Conservation (phyloP, 2,113 vertebrate genomes). For the Onychostoma macrolepis region DNA sequence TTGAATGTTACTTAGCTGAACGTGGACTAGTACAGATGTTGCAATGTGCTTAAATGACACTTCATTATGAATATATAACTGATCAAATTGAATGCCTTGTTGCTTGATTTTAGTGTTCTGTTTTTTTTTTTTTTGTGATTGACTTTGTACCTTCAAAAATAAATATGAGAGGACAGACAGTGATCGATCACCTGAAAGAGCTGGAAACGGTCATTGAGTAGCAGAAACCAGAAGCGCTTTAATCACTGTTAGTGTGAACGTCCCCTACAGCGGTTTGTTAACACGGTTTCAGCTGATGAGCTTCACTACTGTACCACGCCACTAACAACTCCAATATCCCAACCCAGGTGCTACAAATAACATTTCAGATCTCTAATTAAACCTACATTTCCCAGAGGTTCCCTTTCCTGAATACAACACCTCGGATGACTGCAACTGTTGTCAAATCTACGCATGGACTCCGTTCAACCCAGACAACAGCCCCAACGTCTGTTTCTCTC, state of each 20-base stretch:
- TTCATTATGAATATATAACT: too few species aligned
- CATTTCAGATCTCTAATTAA: slow-evolving; percentile 24
- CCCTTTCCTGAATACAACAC: neutral
- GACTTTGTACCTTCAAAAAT: too few species aligned
- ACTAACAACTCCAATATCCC: slow-evolving; percentile 22
- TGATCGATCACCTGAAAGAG: neutral
- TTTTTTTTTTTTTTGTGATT: too few species aligned
- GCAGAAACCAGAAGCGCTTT: neutral
- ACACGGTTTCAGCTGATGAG: neutral
- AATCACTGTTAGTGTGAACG: neutral
- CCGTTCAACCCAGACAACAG: slow-evolving; percentile 19
- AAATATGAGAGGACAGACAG: neutral
- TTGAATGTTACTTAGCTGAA: too few species aligned
- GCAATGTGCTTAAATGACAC: too few species aligned
- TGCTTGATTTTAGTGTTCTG: too few species aligned
- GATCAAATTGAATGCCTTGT: too few species aligned
- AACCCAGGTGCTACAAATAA: neutral
- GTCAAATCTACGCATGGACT: slow-evolving; percentile 21
- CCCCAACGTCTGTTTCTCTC: neutral
- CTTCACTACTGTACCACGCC: slow-evolving; percentile 6
- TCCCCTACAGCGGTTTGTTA: neutral
- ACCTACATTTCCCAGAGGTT: slow-evolving; percentile 40
- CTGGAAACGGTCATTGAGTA: neutral
- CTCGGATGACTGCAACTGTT: slow-evolving; percentile 8
- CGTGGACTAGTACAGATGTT: too few species aligned